These are phyloP conservation scores for Zaprionus camerounensis DNA, from an alignment of 1,140 invertebrate genomes.

Conservation along the genomic window DNA sequence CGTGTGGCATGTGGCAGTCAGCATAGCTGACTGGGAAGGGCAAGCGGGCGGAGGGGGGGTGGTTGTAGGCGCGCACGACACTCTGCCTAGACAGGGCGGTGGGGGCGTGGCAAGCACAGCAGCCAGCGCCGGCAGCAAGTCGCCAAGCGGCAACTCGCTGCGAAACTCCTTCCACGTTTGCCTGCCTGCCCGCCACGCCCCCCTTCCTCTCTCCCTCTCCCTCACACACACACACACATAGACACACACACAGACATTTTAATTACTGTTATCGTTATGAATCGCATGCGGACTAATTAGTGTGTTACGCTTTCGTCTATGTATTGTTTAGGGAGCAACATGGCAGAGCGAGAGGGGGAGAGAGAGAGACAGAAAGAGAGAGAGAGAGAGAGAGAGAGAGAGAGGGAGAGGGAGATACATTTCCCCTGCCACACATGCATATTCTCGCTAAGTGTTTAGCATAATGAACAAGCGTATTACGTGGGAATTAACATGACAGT, in stretches of 20 bases:
- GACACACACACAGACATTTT: constrained; percentile 54
- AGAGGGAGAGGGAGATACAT: background rate
- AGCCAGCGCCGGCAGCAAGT: background rate
- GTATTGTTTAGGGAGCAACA: constrained; percentile 56
- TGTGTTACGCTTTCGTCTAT: constrained; percentile 79
- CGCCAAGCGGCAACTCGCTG: background rate
- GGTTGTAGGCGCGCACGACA: background rate
- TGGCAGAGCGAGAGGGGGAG: background rate
- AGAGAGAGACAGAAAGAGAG: background rate
- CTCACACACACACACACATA: constrained; percentile 24
- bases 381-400: background rate
- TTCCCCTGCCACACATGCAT: background rate
- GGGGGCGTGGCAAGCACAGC: background rate
- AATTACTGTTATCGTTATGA: constrained; percentile 83
- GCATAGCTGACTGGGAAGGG: background rate
- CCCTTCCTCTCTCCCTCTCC: constrained; percentile 1
- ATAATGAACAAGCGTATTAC: constrained; percentile 81
- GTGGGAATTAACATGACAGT: constrained; percentile 76
- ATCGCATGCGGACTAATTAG: constrained; percentile 80
- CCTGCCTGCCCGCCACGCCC: background rate
- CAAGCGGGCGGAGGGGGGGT: too few species aligned
- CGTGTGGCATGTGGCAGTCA: constrained; percentile 33
- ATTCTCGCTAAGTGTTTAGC: constrained; percentile 70
- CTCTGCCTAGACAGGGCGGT: background rate
- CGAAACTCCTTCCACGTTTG: constrained; percentile 17